A percentile compares a stretch with the other conserved stretches of the same genome.
These are phyloP conservation scores for Falcaria lacertinaria DNA, from an alignment of 2,888 invertebrate genomes.

Conservation along the genomic window DNA sequence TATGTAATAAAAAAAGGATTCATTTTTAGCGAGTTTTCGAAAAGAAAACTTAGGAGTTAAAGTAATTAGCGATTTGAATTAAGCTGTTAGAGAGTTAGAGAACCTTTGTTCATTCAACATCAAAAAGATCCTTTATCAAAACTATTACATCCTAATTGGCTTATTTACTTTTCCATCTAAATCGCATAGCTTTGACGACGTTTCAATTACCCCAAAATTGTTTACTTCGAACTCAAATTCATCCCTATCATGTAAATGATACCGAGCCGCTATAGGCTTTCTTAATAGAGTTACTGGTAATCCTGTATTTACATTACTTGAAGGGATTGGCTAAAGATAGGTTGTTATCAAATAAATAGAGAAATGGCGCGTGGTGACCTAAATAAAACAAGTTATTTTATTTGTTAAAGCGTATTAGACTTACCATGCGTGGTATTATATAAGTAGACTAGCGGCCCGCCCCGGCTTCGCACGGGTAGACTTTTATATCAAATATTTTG, in stretches of 20 bases:
- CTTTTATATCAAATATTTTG: no score
- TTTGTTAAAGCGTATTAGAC: no score
- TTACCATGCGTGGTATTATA: no score
- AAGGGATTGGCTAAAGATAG: neutral
- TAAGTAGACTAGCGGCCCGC: no score
- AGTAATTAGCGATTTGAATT: neutral
- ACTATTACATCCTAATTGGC: neutral
- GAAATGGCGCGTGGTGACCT: neutral
- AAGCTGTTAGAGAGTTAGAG: no score
- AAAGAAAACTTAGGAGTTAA: no score
- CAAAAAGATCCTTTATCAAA: neutral
- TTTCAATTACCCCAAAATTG: slow-evolving; percentile 27
- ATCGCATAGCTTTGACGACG: slow-evolving; percentile 15
- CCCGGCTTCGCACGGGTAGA: no score
- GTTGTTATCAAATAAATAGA: neutral
- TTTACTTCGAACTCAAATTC: slow-evolving; percentile 25
- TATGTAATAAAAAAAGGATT: no score
- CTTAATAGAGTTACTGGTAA: neutral
- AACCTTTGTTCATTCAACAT: neutral
- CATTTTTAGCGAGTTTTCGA: no score
- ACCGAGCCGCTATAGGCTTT: neutral
- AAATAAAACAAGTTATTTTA: slow-evolving; percentile 2
- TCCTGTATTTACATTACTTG: neutral
- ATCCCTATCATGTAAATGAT: slow-evolving; percentile 28
- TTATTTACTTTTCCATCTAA: slow-evolving; percentile 1